Evolutionary conservation across 2,888 invertebrate genomes (phyloP).

Genomic region (Epinotia demarniana): DNA sequence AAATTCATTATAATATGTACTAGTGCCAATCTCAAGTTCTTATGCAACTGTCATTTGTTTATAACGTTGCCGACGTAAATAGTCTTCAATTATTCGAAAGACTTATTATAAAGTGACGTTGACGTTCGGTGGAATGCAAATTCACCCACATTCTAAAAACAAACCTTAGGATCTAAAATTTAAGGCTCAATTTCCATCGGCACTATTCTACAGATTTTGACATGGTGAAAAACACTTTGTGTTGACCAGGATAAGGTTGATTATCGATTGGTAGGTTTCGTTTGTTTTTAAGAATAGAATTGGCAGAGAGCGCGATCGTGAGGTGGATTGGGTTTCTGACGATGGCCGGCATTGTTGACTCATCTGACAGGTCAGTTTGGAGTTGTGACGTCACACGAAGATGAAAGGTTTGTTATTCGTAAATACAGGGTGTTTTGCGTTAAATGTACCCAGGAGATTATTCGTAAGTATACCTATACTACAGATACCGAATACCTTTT

Average conservation of each 20-base stretch:
- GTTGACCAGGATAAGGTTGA: slow-evolving; percentile 36
- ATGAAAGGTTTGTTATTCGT: not conserved
- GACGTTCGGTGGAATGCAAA: slow-evolving; percentile 48
- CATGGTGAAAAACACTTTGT: slow-evolving; percentile 3
- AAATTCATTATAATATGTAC: too few relatives aligned
- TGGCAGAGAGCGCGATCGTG: slow-evolving; percentile 65
- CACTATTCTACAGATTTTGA: too few relatives aligned
- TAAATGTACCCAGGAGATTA: too few relatives aligned
- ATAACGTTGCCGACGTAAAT: slow-evolving; percentile 54
- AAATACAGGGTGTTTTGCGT: not conserved
- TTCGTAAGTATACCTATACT: too few relatives aligned
- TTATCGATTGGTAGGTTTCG: slow-evolving; percentile 44
- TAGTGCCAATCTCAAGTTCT: not conserved
- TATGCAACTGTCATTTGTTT: slow-evolving; percentile 24
- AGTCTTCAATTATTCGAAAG: slow-evolving; percentile 53
- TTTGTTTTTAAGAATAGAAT: slow-evolving; percentile 72
- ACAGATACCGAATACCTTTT: too few relatives aligned
- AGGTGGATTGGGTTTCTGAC: slow-evolving; percentile 67
- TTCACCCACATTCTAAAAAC: slow-evolving; percentile 27
- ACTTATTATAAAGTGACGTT: slow-evolving; percentile 59
- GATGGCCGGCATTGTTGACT: slow-evolving; percentile 61
- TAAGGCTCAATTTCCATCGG: slow-evolving; percentile 7
- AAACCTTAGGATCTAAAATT: not conserved
- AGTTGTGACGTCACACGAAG: slow-evolving; percentile 35
- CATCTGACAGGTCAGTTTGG: slow-evolving; percentile 66